A percentile compares a stretch with the other conserved stretches of the same genome.
Evolutionary conservation across 2,888 invertebrate species (phyloP).

Genomic region (Heliconius charithonia): DNA sequence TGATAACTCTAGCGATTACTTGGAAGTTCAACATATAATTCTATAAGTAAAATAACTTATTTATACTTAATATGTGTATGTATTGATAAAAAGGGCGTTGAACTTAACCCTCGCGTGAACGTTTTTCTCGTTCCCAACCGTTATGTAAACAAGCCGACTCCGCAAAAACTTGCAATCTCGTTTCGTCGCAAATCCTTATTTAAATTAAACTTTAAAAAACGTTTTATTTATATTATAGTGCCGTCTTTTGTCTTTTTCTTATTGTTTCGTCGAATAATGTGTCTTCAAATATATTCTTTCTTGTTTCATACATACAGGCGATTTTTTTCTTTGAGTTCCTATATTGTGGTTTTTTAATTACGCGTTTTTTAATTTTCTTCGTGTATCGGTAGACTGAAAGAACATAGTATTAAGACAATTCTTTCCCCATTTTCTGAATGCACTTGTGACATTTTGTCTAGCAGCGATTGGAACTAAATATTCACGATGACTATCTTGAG

Average conservation of each 20-base stretch:
- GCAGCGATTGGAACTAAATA: too few relatives aligned
- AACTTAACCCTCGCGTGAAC: constrained; percentile 36
- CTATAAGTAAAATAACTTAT: not conserved
- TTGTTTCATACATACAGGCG: too few relatives aligned
- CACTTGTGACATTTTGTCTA: too few relatives aligned
- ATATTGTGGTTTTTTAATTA: too few relatives aligned
- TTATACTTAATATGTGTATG: constrained; percentile 19
- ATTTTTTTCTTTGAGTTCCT: too few relatives aligned
- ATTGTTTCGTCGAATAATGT: not conserved
- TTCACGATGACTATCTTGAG: too few relatives aligned
- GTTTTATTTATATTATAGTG: constrained; percentile 12
- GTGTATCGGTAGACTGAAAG: too few relatives aligned
- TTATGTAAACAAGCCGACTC: constrained; percentile 33
- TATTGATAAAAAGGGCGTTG: constrained; percentile 34
- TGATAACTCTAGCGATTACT: not conserved
- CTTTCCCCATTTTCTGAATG: too few relatives aligned
- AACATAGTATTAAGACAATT: too few relatives aligned
- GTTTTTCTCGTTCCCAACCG: constrained; percentile 29
- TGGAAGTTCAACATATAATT: not conserved
- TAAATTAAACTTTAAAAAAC: constrained; percentile 14
- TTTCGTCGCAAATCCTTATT: constrained; percentile 30
- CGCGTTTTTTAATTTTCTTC: too few relatives aligned
- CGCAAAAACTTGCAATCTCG: constrained; percentile 31
- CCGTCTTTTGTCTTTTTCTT: too few relatives aligned
- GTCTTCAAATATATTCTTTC: too few relatives aligned